Conservation (phyloP, 2,888 invertebrate species). For the Dioctria linearis region DNA sequence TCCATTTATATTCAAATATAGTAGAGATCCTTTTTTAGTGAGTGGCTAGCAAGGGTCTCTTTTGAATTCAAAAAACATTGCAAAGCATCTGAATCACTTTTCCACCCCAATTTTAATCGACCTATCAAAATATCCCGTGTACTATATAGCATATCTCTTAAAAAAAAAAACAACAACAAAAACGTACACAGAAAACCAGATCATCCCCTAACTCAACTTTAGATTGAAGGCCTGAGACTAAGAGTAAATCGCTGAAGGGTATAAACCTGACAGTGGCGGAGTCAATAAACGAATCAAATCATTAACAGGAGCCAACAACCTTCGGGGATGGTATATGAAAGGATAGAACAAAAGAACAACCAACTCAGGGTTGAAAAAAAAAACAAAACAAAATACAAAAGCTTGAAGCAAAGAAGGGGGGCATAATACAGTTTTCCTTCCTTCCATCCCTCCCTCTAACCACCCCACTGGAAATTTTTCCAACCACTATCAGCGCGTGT, state of each 20-base stretch:
- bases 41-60: not conserved
- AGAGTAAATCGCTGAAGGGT: slow-evolving; percentile 34
- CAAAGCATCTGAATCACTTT: slow-evolving; percentile 16
- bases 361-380: not conserved
- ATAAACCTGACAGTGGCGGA: slow-evolving; percentile 40
- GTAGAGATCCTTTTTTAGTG: not conserved
- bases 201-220: slow-evolving; percentile 6
- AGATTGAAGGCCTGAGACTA: slow-evolving; percentile 20
- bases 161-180: not conserved
- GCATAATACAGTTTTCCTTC: too few species aligned
- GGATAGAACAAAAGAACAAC: slow-evolving; percentile 37
- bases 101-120: slow-evolving; percentile 47
- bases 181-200: not conserved
- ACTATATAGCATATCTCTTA: not conserved
- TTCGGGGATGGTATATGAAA: slow-evolving; percentile 5
- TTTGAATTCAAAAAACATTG: not conserved
- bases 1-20: too few species aligned
- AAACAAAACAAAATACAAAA: not conserved
- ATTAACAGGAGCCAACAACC: slow-evolving; percentile 46
- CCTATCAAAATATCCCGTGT: slow-evolving; percentile 4
- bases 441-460: too few species aligned
- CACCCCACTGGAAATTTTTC: too few species aligned
- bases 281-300: slow-evolving; percentile 51
- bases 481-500: slow-evolving; percentile 1
- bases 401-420: too few species aligned